Evolutionary conservation across 2,113 vertebrate species (phyloP), one percentile per base, ranked within the genome.

Genomic region (Lutjanus erythropterus): DNA sequence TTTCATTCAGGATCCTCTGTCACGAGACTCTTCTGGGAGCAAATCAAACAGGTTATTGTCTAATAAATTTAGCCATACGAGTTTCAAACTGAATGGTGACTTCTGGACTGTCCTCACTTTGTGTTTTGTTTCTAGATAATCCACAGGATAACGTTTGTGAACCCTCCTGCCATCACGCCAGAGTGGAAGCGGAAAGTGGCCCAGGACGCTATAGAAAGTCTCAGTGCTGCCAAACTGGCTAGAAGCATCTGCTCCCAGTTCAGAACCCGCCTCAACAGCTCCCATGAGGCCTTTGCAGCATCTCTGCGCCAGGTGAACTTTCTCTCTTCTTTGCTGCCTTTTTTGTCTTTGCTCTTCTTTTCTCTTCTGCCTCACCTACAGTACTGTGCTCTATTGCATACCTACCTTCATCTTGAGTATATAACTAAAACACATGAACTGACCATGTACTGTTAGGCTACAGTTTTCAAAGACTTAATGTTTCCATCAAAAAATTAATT

Each of bases 241-340:
- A 97, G 96, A 91, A 99, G 97, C 92, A 99, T 99, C 85, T 99
- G 98, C 87, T 98, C 98, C 84, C 98, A 99, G 74, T 99, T 99
- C 91, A 94, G 97, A 27, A 99, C 97, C 2, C 95, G 97, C 11
- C 96, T 99, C 12, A 98, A 98, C 90, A 97, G 97, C 81, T 99
- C 98, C 62, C 98, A 99, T 0, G 98, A 99, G 71, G 98, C 98
- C 53, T 99, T 99, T 41, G 97, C 96, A 2, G 95, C 96, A n/a
- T 99, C 98, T 10, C 93, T 99, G 79, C 91, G 96, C 37, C 98
- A 99, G 97, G 98, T 98, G 64, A 60, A 46, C 56, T 14, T 10
- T 14, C 21, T 53, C 8, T 62, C 19, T 44, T 44, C 33, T 44
- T 37, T n/a, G 1, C 21, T n/a, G 1, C 16, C 35, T 71, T 2